phyloP scores from a whole-genome alignment of 2,797 vertebrate species.

The Schizothorax lantsangensis region DNA sequence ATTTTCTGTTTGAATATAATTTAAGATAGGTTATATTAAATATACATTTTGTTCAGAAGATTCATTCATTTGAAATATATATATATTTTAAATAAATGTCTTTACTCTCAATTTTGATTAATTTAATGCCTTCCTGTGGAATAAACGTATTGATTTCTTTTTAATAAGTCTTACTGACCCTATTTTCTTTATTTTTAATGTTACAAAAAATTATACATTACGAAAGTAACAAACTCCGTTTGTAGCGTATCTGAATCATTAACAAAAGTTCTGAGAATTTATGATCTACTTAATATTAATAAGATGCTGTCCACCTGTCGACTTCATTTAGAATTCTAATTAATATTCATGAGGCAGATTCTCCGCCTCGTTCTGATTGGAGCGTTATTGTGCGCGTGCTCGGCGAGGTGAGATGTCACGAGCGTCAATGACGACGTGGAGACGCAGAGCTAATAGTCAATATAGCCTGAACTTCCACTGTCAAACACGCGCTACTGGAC shows the following conservation, averaged over 20 bases:
- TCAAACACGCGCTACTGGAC: background rate
- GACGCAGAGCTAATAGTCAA: slow-evolving; percentile 23
- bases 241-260: background rate
- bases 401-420: background rate
- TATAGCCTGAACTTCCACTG: background rate
- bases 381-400: background rate
- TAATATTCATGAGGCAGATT: slow-evolving; percentile 5
- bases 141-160: background rate
- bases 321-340: background rate
- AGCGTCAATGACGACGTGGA: slow-evolving; percentile 41
- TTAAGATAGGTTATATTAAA: too few relatives aligned
- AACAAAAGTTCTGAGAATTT: background rate
- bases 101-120: background rate
- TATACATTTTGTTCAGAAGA: background rate
- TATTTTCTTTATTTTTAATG: background rate
- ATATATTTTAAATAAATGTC: background rate
- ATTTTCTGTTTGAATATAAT: too few relatives aligned
- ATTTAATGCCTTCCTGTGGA: background rate
- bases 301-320: background rate
- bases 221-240: background rate
- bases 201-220: background rate
- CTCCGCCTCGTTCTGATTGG: background rate
- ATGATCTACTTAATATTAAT: background rate
- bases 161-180: too few relatives aligned
- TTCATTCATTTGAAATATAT: background rate